Percentiles rank a stretch among this genome's conserved stretches.
Evolutionary conservation across 2,888 invertebrate species (phyloP).

Genomic region (Pristionchus entomophagus): DNA sequence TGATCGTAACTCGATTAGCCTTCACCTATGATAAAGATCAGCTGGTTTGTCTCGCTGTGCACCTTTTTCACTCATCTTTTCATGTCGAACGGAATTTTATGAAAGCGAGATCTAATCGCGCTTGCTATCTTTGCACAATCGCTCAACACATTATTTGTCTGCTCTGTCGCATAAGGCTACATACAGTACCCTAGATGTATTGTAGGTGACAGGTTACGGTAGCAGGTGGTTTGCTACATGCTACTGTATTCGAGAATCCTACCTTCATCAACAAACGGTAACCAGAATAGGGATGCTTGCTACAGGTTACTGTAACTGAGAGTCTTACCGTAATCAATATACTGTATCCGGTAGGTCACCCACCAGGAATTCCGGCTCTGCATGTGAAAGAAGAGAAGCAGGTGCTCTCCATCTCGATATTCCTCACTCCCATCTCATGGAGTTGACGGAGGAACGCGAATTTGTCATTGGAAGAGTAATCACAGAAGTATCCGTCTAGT

Average conservation of each 20-base stretch:
- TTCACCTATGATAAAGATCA: background rate
- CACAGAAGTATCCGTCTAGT: constrained; percentile 95
- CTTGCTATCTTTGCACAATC: no score
- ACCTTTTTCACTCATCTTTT: background rate
- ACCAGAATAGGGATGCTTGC: background rate
- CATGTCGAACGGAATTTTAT: background rate
- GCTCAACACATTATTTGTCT: no score
- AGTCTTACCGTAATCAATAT: background rate
- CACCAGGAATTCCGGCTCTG: constrained; percentile 81
- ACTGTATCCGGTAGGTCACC: background rate
- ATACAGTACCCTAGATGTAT: no score
- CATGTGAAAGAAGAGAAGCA: constrained; percentile 94
- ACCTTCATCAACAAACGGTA: no score
- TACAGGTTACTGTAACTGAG: background rate
- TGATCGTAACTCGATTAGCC: no score
- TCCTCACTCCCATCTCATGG: constrained; percentile 85
- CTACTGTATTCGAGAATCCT: no score
- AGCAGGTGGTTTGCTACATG: no score
- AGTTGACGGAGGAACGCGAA: constrained; percentile 87
- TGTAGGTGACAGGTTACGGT: no score
- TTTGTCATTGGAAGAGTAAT: constrained; percentile 91
- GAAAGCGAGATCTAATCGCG: background rate
- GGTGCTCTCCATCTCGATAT: constrained; percentile 93
- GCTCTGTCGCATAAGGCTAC: no score
- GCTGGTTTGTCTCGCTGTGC: background rate